A percentile compares a stretch with the other conserved stretches of the same genome.
Evolutionary conservation across 35 echinoderm and acorn worm genomes (phyloP).

Genomic region (Stichopus chloronotus): DNA sequence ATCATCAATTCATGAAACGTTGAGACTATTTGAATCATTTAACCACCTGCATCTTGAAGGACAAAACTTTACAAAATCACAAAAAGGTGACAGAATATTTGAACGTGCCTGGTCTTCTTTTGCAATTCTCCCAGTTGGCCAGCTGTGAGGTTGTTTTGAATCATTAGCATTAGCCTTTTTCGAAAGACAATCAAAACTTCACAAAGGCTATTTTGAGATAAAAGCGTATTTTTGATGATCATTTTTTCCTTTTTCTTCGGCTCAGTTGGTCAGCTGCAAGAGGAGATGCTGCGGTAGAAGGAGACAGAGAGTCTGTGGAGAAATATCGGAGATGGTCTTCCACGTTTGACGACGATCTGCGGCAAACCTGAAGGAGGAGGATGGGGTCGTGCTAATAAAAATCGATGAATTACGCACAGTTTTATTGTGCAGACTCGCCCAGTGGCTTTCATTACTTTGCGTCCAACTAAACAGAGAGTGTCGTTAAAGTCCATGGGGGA

Average conservation of each 20-base stretch:
- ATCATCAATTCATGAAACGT: too few species aligned
- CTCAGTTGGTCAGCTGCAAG: slow-evolving; percentile 54
- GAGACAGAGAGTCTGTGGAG: slow-evolving; percentile 20
- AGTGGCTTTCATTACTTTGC: slow-evolving; percentile 50
- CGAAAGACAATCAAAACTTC: too few species aligned
- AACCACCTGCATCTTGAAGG: too few species aligned
- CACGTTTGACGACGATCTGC: slow-evolving; percentile 28
- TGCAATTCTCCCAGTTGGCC: too few species aligned
- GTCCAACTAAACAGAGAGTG: background rate
- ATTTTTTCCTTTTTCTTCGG: background rate
- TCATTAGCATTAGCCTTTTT: too few species aligned
- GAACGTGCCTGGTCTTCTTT: too few species aligned
- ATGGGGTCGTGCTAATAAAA: slow-evolving; percentile 32
- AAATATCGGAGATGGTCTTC: slow-evolving; percentile 57
- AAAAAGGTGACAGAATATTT: too few species aligned
- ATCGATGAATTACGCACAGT: background rate
- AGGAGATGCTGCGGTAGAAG: slow-evolving; percentile 49
- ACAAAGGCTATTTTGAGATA: too few species aligned
- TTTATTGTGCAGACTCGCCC: slow-evolving; percentile 14
- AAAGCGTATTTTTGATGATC: too few species aligned
- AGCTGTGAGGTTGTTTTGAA: too few species aligned
- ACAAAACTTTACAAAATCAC: too few species aligned
- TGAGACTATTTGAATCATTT: too few species aligned
- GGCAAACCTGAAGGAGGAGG: background rate
- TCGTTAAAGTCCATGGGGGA: background rate